Evolutionary conservation across 2,797 vertebrate species (phyloP).

Genomic region (Mus spretus): DNA sequence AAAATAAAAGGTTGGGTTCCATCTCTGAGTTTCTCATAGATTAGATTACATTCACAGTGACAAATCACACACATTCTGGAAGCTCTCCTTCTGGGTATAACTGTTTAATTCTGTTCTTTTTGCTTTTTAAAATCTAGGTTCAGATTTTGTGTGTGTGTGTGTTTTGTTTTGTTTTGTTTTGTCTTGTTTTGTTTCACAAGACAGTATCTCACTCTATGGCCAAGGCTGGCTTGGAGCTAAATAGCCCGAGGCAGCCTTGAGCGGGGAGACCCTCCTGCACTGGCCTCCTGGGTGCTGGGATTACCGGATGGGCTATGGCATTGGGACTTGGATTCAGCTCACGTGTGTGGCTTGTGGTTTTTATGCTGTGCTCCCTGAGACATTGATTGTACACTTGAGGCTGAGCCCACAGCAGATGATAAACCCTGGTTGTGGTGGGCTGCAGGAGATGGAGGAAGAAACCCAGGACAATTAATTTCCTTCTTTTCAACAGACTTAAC

Average conservation of each 20-base stretch:
- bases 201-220: too few species aligned
- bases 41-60: constrained; percentile 56
- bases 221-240: background rate
- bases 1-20: constrained; percentile 81
- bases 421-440: background rate
- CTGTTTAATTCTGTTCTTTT: constrained; percentile 24
- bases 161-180: background rate
- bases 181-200: background rate
- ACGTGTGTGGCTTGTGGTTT: constrained; percentile 33
- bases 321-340: background rate
- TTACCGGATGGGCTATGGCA: background rate
- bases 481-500: constrained; percentile 22
- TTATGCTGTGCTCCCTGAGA: background rate
- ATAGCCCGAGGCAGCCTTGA: background rate
- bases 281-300: background rate
- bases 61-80: constrained; percentile 66
- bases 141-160: background rate
- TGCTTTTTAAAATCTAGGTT: background rate
- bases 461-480: background rate
- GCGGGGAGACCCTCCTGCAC: background rate
- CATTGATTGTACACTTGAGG: background rate
- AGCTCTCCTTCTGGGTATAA: constrained; percentile 52
- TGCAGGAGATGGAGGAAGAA: background rate
- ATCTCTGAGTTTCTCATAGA: constrained; percentile 70
- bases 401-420: background rate